Percentiles rank a stretch among this genome's conserved stretches.
phyloP scores from a whole-genome alignment of 2,113 vertebrate species.

The Oncorhynchus gorbuscha region DNA sequence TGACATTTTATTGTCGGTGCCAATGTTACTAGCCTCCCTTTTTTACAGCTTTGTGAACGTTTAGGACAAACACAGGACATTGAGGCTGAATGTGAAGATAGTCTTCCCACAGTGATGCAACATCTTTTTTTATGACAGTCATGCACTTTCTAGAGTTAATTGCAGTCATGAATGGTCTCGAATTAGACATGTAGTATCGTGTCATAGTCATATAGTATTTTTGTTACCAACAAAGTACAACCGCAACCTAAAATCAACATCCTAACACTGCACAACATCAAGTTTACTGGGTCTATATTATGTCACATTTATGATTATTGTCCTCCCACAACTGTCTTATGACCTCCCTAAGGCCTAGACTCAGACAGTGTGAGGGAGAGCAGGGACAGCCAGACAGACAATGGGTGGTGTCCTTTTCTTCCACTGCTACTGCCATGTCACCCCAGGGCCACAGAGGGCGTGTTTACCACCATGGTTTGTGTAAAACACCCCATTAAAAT shows the following conservation, averaged over 20 bases:
- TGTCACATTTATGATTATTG: not conserved
- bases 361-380: not conserved
- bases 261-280: not conserved
- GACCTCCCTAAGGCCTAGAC: not conserved
- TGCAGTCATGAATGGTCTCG: conserved; percentile 35
- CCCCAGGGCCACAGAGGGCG: not conserved
- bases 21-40: too few species aligned
- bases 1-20: too few species aligned
- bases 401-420: not conserved
- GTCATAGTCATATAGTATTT: not conserved
- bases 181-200: not conserved
- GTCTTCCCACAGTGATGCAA: conserved; percentile 41
- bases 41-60: too few species aligned
- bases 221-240: not conserved
- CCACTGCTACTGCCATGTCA: not conserved
- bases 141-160: conserved; percentile 40
- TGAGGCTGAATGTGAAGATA: not conserved
- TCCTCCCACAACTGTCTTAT: not conserved
- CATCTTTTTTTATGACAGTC: conserved; percentile 40
- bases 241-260: not conserved
- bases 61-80: not conserved
- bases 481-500: not conserved
- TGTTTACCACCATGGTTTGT: not conserved
- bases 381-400: not conserved
- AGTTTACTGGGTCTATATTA: not conserved